Conservation (phyloP, 2,888 invertebrate genomes). For the Megastigmus dorsalis region DNA sequence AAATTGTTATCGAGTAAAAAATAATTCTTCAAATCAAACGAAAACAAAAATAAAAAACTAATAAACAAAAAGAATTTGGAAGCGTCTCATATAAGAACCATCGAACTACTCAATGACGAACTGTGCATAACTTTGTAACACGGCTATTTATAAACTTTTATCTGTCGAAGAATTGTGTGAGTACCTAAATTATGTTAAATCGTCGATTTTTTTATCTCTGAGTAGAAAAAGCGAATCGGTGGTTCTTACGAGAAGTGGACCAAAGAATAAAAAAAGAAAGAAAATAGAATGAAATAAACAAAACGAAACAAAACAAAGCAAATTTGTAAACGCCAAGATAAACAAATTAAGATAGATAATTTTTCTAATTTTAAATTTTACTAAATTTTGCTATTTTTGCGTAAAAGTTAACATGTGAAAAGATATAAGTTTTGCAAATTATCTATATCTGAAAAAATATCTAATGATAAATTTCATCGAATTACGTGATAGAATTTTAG, state of each 20-base stretch:
- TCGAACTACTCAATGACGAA: slow-evolving; percentile 13
- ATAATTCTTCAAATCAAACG: slow-evolving; percentile 48
- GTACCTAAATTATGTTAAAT: slow-evolving; percentile 15
- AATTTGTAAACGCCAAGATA: slow-evolving; percentile 21
- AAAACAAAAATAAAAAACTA: slow-evolving; percentile 31
- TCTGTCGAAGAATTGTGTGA: slow-evolving; percentile 18
- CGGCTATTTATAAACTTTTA: background rate
- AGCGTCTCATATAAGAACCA: slow-evolving; percentile 44
- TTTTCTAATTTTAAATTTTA: background rate
- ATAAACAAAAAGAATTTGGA: slow-evolving; percentile 38
- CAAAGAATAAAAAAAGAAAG: slow-evolving; percentile 33
- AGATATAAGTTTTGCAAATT: background rate
- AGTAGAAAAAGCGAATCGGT: slow-evolving; percentile 12
- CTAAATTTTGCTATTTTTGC: slow-evolving; percentile 7
- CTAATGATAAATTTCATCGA: background rate
- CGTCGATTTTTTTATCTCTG: background rate
- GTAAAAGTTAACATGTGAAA: background rate
- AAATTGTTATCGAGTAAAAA: slow-evolving; percentile 57
- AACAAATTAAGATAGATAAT: slow-evolving; percentile 23
- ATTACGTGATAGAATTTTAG: too few relatives aligned
- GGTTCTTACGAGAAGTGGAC: slow-evolving; percentile 38
- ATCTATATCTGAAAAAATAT: too few relatives aligned
- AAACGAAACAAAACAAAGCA: slow-evolving; percentile 43
- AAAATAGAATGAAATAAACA: slow-evolving; percentile 35
- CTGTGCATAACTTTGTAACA: slow-evolving; percentile 25